Evolutionary conservation across 92 coral and sea anemone species (phyloP).

Genomic region (Phymanthus crucifer): DNA sequence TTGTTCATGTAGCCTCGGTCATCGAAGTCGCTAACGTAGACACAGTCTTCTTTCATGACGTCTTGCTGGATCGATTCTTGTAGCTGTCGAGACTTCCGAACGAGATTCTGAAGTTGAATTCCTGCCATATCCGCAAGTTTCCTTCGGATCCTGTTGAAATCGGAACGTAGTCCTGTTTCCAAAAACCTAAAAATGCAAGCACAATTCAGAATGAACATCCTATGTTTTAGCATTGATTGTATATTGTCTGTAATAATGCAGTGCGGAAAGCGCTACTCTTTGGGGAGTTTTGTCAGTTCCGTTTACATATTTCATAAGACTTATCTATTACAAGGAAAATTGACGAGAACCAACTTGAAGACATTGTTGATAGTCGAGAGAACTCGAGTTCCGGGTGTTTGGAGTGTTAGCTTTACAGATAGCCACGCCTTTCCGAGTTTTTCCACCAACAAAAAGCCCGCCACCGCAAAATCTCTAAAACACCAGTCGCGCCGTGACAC

Average conservation of each 20-base stretch:
- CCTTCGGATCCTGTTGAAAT: slow-evolving; percentile 96
- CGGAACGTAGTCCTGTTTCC: slow-evolving; percentile 94
- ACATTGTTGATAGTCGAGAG: background rate
- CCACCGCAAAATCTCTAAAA: background rate
- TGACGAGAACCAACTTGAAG: background rate
- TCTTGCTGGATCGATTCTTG: slow-evolving; percentile 91
- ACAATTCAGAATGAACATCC: background rate
- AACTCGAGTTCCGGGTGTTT: slow-evolving; percentile 21
- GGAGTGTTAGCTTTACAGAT: background rate
- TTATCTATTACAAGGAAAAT: background rate
- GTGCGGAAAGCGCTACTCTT: background rate
- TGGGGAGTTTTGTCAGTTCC: background rate
- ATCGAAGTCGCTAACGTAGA: slow-evolving; percentile 90
- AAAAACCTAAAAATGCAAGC: slow-evolving; percentile 73
- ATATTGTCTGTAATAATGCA: background rate
- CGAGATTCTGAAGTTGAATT: slow-evolving; percentile 82
- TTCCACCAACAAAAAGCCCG: slow-evolving; percentile 6
- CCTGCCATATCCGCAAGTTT: slow-evolving; percentile 93
- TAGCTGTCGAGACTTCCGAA: slow-evolving; percentile 91
- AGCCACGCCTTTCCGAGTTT: slow-evolving; percentile 35
- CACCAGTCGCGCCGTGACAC: background rate
- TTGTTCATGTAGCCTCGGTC: slow-evolving; percentile 75
- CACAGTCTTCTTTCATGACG: slow-evolving; percentile 89
- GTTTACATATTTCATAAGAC: background rate
- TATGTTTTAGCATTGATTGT: background rate